A percentile compares a stretch with the other conserved stretches of the same genome.
phyloP scores from a whole-genome alignment of 2,797 vertebrate species.

The Chanos chanos region DNA sequence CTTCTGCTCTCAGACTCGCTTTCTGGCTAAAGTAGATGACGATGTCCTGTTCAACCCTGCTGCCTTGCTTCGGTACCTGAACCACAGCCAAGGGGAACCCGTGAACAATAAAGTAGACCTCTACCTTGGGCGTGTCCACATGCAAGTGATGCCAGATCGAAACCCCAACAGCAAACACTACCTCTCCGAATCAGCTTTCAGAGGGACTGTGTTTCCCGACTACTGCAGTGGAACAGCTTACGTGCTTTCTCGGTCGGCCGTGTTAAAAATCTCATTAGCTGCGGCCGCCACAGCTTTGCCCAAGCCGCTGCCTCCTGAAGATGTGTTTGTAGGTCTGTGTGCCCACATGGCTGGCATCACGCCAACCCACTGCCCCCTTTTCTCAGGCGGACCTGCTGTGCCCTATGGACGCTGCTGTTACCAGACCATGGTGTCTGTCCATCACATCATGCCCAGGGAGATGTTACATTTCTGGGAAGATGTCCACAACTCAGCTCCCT shows the following conservation, averaged over 20 bases:
- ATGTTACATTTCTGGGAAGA: slow-evolving; percentile 76
- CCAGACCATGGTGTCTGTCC: slow-evolving; percentile 78
- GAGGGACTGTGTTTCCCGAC: slow-evolving; percentile 70
- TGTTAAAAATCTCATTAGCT: slow-evolving; percentile 68
- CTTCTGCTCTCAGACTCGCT: slow-evolving; percentile 63
- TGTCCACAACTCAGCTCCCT: slow-evolving; percentile 54
- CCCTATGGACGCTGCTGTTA: slow-evolving; percentile 82
- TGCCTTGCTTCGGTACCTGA: slow-evolving; percentile 63
- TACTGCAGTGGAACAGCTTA: slow-evolving; percentile 89
- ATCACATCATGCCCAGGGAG: slow-evolving; percentile 69
- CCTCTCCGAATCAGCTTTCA: slow-evolving; percentile 65
- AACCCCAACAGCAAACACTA: slow-evolving; percentile 70
- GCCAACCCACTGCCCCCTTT: slow-evolving; percentile 75
- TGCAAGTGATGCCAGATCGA: slow-evolving; percentile 68
- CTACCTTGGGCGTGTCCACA: slow-evolving; percentile 83
- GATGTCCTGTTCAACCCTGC: slow-evolving; percentile 69
- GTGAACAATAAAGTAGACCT: slow-evolving; percentile 59
- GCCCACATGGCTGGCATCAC: slow-evolving; percentile 71
- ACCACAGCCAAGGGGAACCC: slow-evolving; percentile 54
- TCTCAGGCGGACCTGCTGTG: slow-evolving; percentile 75
- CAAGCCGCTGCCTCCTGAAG: slow-evolving; percentile 75
- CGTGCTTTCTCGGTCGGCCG: slow-evolving; percentile 72
- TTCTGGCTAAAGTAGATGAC: slow-evolving; percentile 70
- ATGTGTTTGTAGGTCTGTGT: slow-evolving; percentile 81
- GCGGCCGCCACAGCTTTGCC: slow-evolving; percentile 56